These are phyloP conservation scores for Fulica atra DNA, from an alignment of 2,113 vertebrate species.

Conservation along the genomic window DNA sequence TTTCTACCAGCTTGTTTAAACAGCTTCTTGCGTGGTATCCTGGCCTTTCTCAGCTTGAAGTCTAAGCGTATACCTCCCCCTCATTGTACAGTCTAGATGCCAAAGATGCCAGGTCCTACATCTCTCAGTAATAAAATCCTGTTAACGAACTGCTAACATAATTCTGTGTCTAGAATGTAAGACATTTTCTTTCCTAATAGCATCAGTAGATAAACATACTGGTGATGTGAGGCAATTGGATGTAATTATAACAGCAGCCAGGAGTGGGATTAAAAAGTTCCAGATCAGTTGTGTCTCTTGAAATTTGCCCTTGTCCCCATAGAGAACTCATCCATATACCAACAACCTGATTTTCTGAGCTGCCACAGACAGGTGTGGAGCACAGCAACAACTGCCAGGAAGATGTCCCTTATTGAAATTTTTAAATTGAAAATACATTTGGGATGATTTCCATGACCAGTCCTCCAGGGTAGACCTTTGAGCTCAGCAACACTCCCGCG, in stretches of 20 bases:
- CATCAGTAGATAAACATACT: not conserved
- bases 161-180: not conserved
- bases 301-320: not conserved
- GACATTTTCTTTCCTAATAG: not conserved
- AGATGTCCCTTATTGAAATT: not conserved
- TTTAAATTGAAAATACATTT: not conserved
- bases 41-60: not conserved
- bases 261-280: not conserved
- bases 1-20: not conserved
- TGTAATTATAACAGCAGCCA: not conserved
- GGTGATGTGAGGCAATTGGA: not conserved
- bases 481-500: not conserved
- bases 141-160: not conserved
- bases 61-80: no score
- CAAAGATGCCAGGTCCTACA: not conserved
- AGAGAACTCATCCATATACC: not conserved
- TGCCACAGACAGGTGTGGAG: not conserved
- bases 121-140: not conserved
- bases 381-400: not conserved
- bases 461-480: not conserved
- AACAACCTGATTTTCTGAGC: not conserved
- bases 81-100: not conserved
- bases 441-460: not conserved
- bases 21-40: not conserved
- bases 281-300: not conserved